Evolutionary conservation across 2,888 invertebrate species (phyloP).

Genomic region (Arctia plantaginis): DNA sequence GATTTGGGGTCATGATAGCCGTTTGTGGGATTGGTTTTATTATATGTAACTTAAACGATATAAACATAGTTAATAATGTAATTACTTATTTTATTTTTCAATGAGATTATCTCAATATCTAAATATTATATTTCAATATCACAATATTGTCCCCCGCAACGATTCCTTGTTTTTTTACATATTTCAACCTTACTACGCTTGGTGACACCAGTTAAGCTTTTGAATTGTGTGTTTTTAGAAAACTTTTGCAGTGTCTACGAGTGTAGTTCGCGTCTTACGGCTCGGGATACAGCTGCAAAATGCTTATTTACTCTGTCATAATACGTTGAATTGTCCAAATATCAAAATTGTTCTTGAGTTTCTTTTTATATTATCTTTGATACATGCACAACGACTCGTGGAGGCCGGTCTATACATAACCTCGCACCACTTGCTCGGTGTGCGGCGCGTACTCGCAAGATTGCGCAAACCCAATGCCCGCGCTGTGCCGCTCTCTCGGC

Average conservation of each 20-base stretch:
- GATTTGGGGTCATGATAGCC: too few relatives aligned
- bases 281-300: neutral
- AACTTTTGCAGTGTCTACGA: neutral
- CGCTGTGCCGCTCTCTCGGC: constrained; percentile 78
- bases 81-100: too few relatives aligned
- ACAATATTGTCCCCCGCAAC: too few relatives aligned
- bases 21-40: too few relatives aligned
- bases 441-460: constrained; percentile 46
- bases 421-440: constrained; percentile 80
- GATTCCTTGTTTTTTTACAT: too few relatives aligned
- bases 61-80: too few relatives aligned
- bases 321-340: neutral
- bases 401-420: constrained; percentile 74
- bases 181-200: neutral
- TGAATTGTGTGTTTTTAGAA: neutral
- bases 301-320: neutral
- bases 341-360: neutral
- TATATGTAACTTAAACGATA: too few relatives aligned
- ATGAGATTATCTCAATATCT: too few relatives aligned
- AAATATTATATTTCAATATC: too few relatives aligned
- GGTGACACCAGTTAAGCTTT: neutral
- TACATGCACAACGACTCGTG: constrained; percentile 30
- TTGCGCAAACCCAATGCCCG: constrained; percentile 61
- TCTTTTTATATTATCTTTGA: constrained; percentile 3
- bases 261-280: neutral